Conservation (phyloP, 2,113 vertebrate species). For the Gallinago undulata region DNA sequence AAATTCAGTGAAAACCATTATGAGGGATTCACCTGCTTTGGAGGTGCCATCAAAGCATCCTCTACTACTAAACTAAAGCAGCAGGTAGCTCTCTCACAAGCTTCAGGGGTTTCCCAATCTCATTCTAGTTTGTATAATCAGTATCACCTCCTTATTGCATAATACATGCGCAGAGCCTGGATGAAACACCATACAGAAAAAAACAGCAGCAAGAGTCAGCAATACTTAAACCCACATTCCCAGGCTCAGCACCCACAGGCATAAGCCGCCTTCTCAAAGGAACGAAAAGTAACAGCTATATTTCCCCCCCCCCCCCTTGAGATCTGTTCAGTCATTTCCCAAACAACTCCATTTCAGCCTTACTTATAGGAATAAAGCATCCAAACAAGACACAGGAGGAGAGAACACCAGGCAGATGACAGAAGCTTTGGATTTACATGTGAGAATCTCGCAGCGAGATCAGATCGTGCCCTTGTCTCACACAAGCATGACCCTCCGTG, state of each 20-base stretch:
- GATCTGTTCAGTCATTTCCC: neutral
- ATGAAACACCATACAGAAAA: neutral
- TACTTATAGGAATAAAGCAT: neutral
- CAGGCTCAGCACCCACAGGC: neutral
- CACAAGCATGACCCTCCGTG: accelerated
- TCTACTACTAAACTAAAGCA: neutral
- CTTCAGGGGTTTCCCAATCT: neutral
- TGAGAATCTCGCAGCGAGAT: neutral
- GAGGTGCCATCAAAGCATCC: neutral
- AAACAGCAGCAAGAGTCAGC: neutral
- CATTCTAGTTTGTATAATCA: neutral
- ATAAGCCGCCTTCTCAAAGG: neutral
- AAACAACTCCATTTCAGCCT: neutral
- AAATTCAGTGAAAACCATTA: neutral
- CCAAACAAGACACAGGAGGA: neutral
- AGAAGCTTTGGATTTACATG: neutral
- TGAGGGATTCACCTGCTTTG: neutral
- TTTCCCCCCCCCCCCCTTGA: neutral
- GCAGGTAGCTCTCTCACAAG: neutral
- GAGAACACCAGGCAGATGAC: neutral
- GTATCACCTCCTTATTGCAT: neutral
- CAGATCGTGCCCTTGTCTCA: neutral
- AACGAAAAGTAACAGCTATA: neutral
- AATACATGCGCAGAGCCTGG: neutral
- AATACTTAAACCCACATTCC: neutral